Base-by-base conservation (phyloP, 2,888 invertebrate genomes). In the Mythimna vitellina region DNA sequence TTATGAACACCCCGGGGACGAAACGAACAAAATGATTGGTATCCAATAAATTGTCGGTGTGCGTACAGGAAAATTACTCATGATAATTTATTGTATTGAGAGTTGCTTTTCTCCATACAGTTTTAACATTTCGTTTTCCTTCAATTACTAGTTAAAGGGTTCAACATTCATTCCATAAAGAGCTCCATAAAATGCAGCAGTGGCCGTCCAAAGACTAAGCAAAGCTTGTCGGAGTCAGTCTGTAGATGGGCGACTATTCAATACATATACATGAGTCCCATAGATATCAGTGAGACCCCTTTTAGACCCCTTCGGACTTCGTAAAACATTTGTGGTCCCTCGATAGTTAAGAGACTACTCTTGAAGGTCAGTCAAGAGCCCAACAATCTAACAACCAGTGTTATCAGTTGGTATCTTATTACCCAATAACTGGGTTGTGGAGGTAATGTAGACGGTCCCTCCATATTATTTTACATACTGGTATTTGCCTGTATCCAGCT, bases 51-150 rank as follows among this genome's bases (percentile, higher is more conserved):
- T 75, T 73, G 60, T 73, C 58, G 66, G 63, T 71, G 74, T 73
- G 78, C 72, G 72, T 81, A 76, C 76, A 83, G 75, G 64, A 83
- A 78, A 81, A 83, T 78, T 78, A 76, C 70, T 76, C 81, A 69
- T 67, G 63, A 74, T 79, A 83, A 83, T 79, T 81, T 81, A 81
- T 79, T 73, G 79, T 73, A 67, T 69, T 76, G 69, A 71, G 71
- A 51, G 53, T 67, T 69, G 73, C 66, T 42, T 35, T 62, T 67
- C 62, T 65, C 60, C 58, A 35, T 57, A 51, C n/a, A 68, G 49
- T 62, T 65, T 72, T 63, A 53, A 70, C 58, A 64, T 57, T 71
- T 51, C 35, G 46, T 32, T 68, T 68, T 38, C 22, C 57, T 58
- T 66, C 25, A 32, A 29, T 17, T 25, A 12, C 25, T 49, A 25